phyloP scores from a whole-genome alignment of 2,888 invertebrate species.

The Catocala fraxini region DNA sequence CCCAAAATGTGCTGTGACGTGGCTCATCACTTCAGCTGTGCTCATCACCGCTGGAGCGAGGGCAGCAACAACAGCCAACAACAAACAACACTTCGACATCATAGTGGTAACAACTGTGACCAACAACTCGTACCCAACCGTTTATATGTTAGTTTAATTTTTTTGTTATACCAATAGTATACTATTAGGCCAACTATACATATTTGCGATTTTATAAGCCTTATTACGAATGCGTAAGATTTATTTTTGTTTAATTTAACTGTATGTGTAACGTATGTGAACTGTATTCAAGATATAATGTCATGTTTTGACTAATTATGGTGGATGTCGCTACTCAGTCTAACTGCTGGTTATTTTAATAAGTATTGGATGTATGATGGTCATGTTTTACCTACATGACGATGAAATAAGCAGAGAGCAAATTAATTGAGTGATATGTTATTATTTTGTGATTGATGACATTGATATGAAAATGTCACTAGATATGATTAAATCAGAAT shows the following conservation, averaged over 20 bases:
- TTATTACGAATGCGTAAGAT: constrained; percentile 27
- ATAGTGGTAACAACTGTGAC: constrained; percentile 33
- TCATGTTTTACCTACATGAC: not conserved
- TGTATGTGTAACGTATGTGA: too few relatives aligned
- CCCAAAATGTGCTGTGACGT: constrained; percentile 82
- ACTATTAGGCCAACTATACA: constrained; percentile 32
- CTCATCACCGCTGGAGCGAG: constrained; percentile 58
- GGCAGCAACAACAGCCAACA: constrained; percentile 48
- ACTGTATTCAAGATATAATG: constrained; percentile 45
- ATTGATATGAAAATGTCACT: too few relatives aligned
- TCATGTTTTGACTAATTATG: constrained; percentile 37
- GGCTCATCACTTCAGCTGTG: constrained; percentile 81
- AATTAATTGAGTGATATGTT: not conserved
- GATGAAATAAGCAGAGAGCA: not conserved
- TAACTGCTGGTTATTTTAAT: constrained; percentile 46
- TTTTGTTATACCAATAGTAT: constrained; percentile 52
- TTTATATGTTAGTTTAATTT: constrained; percentile 54
- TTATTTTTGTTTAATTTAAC: not conserved
- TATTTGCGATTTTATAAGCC: constrained; percentile 4
- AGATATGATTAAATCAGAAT: too few relatives aligned
- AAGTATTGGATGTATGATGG: constrained; percentile 12
- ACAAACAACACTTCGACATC: constrained; percentile 46
- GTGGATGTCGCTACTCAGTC: constrained; percentile 46
- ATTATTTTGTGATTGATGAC: not conserved
- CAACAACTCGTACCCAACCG: constrained; percentile 19